Percentiles rank a stretch among this genome's conserved stretches.
Conservation (phyloP, 2,113 vertebrate species). For the Pterocles gutturalis region DNA sequence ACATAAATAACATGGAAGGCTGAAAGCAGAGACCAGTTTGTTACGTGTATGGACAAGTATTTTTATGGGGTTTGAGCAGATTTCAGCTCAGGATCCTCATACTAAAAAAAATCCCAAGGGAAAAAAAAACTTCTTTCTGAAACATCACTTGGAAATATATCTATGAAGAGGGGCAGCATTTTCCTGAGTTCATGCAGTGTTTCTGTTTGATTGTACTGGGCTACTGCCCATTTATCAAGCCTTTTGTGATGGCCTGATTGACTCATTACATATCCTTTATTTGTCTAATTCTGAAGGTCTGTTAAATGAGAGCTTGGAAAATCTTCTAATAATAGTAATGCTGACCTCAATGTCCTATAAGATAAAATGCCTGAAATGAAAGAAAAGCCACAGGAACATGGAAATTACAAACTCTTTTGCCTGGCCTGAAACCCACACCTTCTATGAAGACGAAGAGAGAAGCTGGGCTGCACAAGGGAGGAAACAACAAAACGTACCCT, state of each 20-base stretch:
- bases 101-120: background rate
- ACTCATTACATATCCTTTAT: background rate
- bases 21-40: constrained; percentile 19
- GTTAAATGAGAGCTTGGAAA: background rate
- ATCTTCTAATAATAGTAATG: background rate
- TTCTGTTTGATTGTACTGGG: background rate
- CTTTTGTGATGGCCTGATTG: background rate
- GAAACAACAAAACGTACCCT: background rate
- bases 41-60: background rate
- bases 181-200: background rate
- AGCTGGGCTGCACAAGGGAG: background rate
- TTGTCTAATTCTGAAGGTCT: background rate
- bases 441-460: rapidly evolving
- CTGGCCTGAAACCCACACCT: background rate
- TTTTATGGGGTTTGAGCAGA: background rate
- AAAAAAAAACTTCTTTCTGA: background rate
- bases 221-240: background rate
- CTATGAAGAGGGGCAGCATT: background rate
- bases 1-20: constrained; percentile 38
- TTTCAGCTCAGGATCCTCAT: background rate
- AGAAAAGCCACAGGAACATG: background rate
- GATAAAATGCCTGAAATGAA: background rate
- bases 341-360: background rate
- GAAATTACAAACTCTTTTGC: background rate
- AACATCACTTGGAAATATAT: background rate